These are phyloP conservation scores for Arbacia lixula DNA, from an alignment of 53 echinoderm and acorn worm species.

Conservation along the genomic window DNA sequence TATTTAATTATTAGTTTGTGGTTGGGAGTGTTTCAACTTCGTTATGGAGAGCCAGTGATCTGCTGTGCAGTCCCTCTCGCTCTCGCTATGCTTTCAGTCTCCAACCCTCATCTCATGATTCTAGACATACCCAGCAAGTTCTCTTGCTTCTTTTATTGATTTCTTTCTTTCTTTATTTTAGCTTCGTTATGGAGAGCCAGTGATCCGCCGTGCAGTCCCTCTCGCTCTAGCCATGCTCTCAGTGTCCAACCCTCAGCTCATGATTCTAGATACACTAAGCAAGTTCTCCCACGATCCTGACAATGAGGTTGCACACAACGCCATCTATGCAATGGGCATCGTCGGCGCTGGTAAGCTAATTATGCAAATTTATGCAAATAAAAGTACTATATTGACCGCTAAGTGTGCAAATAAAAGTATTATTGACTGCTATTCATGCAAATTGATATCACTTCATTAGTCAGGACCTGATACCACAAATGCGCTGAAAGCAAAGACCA, in stretches of 20 bases:
- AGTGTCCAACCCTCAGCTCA: slow-evolving; percentile 95
- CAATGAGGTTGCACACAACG: slow-evolving; percentile 95
- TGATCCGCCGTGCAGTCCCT: slow-evolving; percentile 90
- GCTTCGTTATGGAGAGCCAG: slow-evolving; percentile 96
- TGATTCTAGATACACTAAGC: slow-evolving; percentile 96
- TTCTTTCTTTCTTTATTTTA: slow-evolving; percentile 41
- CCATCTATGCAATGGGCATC: slow-evolving; percentile 97
- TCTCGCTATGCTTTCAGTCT: slow-evolving; percentile 84
- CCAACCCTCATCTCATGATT: slow-evolving; percentile 91
- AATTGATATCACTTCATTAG: no score
- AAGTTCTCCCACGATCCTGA: slow-evolving; percentile 99
- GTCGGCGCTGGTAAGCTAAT: slow-evolving; percentile 87
- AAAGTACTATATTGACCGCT: no score
- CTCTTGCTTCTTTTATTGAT: slow-evolving; percentile 24
- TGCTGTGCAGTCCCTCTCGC: slow-evolving; percentile 85
- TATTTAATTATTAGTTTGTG: slow-evolving; percentile 94
- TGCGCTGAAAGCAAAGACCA: no score
- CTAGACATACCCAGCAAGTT: slow-evolving; percentile 95
- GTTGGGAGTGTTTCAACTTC: no score
- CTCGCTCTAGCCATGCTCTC: slow-evolving; percentile 89
- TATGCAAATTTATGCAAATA: no score
- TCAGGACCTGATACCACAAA: no score
- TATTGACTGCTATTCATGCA: no score
- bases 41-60: slow-evolving; percentile 94
- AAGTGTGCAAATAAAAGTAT: no score